phyloP scores from a whole-genome alignment of 1,140 invertebrate genomes.

The Zaprionus gabonicus region DNA sequence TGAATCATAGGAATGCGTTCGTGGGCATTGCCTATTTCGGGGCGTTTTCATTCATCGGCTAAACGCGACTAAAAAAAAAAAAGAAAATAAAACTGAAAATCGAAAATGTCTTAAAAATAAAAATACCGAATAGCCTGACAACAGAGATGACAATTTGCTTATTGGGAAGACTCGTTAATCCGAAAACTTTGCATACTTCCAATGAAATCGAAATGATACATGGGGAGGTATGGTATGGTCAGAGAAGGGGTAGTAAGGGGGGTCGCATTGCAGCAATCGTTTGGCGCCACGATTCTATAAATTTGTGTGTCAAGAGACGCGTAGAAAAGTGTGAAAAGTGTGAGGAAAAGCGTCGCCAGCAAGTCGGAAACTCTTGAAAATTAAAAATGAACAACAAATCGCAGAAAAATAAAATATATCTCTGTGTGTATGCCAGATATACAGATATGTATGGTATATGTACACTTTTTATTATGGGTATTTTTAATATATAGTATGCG shows the following conservation, averaged over 20 bases:
- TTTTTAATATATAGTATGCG: constrained; percentile 37
- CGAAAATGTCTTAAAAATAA: constrained; percentile 22
- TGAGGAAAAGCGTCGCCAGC: constrained; percentile 60
- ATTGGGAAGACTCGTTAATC: constrained; percentile 45
- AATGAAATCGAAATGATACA: constrained; percentile 65
- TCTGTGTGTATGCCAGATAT: background rate
- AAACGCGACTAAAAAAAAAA: constrained; percentile 1
- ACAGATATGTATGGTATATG: constrained; percentile 9
- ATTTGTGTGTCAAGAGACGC: constrained; percentile 39
- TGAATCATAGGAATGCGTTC: constrained; percentile 61
- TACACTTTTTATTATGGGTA: constrained; percentile 54
- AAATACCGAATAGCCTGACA: constrained; percentile 28
- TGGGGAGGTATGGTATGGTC: constrained; percentile 5
- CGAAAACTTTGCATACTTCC: constrained; percentile 48
- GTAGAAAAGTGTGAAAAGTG: constrained; percentile 57
- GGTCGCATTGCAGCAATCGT: constrained; percentile 63
- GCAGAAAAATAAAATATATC: constrained; percentile 42
- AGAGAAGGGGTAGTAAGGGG: background rate
- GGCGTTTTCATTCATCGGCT: constrained; percentile 41
- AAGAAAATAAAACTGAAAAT: constrained; percentile 14
- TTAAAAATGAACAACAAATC: constrained; percentile 42
- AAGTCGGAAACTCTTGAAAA: constrained; percentile 67
- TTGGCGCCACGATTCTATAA: constrained; percentile 77
- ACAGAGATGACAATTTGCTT: constrained; percentile 56
- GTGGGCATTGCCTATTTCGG: constrained; percentile 55